These are phyloP conservation scores for Petrocephalus sullivani DNA, from an alignment of 2,797 vertebrate species.

Conservation along the genomic window DNA sequence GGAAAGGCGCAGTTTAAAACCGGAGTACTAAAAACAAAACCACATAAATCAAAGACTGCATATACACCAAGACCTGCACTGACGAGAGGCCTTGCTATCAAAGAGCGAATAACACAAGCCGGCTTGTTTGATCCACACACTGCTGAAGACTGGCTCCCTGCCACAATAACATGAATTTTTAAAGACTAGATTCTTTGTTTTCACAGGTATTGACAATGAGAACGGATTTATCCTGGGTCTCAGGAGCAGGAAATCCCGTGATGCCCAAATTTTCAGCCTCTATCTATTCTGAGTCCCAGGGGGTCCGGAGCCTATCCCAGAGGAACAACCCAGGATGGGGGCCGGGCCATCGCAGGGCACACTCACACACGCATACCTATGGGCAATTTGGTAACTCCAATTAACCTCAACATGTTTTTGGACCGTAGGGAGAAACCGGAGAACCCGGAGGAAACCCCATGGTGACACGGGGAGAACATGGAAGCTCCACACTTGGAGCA, in stretches of 20 bases:
- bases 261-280: not conserved
- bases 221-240: conserved; percentile 18
- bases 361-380: too few relatives aligned
- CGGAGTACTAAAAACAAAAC: not conserved
- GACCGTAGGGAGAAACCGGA: too few relatives aligned
- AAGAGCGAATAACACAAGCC: not conserved
- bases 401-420: too few relatives aligned
- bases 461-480: too few relatives aligned
- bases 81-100: not conserved
- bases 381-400: too few relatives aligned
- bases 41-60: not conserved
- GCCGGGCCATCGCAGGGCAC: too few relatives aligned
- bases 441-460: too few relatives aligned
- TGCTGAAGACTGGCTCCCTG: not conserved
- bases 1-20: not conserved
- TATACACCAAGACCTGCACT: not conserved
- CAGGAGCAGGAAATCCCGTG: conserved; percentile 16
- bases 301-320: too few relatives aligned
- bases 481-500: too few relatives aligned
- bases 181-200: conserved; percentile 20
- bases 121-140: not conserved
- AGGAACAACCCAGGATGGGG: too few relatives aligned
- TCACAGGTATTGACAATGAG: conserved; percentile 18
- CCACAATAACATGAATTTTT: conserved; percentile 9
- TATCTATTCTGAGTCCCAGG: too few relatives aligned